Base-by-base conservation (phyloP, 2,797 vertebrate genomes). In the Gymnothorax javanicus region DNA sequence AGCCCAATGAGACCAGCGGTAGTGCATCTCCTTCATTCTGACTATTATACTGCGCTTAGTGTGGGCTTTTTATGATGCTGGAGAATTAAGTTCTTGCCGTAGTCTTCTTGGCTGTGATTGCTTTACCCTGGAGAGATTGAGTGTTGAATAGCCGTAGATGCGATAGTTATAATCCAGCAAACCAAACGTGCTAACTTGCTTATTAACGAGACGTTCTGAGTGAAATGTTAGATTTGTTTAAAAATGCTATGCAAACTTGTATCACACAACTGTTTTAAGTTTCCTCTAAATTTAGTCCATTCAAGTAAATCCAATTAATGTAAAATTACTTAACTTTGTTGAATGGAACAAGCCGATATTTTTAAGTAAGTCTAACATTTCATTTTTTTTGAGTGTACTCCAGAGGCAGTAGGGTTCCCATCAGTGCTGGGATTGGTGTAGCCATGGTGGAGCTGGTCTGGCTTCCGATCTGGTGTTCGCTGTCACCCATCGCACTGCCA, bases 21-120 rank as follows among this genome's bases (percentile, higher is more conserved):
- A 58, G 69, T 12, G 23, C 17, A n/a, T 17, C 25, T 85, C 54
- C 50, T 33, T 59, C n/a, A n/a, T 64, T 56, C 33, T 60, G 59
- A 84, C 43, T 50, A 33, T 56, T 33, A 62, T 64, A 52, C 50
- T 58, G 43, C 20, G 57, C 20, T 67, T 79, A 43, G 52, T 25
- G 25, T 85, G 73, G 6, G 52, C 57, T 12, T 11, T 85, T 85
- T 67, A 81, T 56, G n/a, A 60, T 57, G 27, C 73, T 87, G 58
- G 15, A 58, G 52, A 23, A 27, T 50, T 4, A 52, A 77, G 79
- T 56, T 82, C 84, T 54, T 85, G 25, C 73, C 79, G 64, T 71
- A 83, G 85, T 83, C 88, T 87, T 87, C 87, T 60, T 69, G 79
- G 85, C 88, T 89, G 81, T 33, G 84, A 79, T 57, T n/a, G 58